phyloP scores from a whole-genome alignment of 53 echinoderm and acorn worm species.

The Mesocentrotus franciscanus region DNA sequence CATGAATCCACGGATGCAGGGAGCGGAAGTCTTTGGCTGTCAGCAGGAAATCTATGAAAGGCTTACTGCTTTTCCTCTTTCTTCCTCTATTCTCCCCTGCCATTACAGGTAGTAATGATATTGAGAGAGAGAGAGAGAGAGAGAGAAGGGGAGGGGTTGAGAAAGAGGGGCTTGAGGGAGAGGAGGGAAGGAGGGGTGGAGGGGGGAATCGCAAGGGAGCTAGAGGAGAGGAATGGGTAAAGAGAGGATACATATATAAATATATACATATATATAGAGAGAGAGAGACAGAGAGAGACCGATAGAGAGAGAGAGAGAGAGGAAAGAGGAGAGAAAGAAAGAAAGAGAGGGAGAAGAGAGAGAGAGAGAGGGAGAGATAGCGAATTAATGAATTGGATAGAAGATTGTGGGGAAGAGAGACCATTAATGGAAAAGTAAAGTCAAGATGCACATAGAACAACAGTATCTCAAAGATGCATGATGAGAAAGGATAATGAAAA shows the following conservation, averaged over 20 bases:
- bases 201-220: background rate
- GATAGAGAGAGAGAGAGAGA: background rate
- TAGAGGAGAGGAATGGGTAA: background rate
- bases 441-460: background rate
- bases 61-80: slow-evolving; percentile 29
- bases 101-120: background rate
- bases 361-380: background rate
- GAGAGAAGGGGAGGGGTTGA: background rate
- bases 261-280: too few species aligned
- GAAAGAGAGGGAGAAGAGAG: background rate
- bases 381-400: background rate
- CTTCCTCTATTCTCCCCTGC: background rate
- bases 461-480: background rate
- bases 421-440: background rate
- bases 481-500: background rate
- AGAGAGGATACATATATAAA: too few species aligned
- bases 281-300: background rate
- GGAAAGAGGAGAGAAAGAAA: background rate
- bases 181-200: background rate
- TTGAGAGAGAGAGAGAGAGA: background rate
- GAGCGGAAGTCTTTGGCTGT: slow-evolving; percentile 52
- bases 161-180: background rate
- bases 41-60: slow-evolving; percentile 29
- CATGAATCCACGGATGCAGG: background rate
- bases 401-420: background rate